phyloP scores from a whole-genome alignment of 2,113 vertebrate genomes.

The Campylorhamphus procurvoides region DNA sequence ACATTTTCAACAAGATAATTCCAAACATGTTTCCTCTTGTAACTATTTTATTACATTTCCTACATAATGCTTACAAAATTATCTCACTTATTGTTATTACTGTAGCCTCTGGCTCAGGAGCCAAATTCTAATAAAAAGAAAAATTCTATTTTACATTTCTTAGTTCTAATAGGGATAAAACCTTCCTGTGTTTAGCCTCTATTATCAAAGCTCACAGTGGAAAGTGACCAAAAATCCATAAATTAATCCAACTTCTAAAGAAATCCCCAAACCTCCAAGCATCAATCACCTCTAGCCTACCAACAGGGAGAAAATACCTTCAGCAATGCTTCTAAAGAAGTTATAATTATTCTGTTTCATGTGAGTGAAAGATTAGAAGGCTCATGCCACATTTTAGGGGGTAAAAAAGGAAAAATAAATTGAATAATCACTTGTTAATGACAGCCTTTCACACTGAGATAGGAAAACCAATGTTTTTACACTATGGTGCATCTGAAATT shows the following conservation, averaged over 20 bases:
- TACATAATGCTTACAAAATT: constrained; percentile 60
- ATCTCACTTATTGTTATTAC: constrained; percentile 33
- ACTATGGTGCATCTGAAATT: neutral
- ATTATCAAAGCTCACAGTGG: neutral
- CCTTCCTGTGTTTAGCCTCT: neutral
- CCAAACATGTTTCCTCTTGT: constrained; percentile 36
- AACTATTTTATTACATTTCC: constrained; percentile 58
- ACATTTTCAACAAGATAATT: constrained; percentile 45
- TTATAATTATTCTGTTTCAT: constrained; percentile 12
- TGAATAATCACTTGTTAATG: constrained; percentile 20
- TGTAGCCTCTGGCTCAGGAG: constrained; percentile 13
- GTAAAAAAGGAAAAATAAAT: neutral
- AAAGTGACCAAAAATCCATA: constrained; percentile 13
- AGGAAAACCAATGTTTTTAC: neutral
- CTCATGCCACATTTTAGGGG: neutral
- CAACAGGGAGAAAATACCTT: constrained; percentile 13
- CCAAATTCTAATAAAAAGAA: constrained; percentile 50
- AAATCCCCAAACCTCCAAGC: neutral
- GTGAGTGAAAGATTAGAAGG: neutral
- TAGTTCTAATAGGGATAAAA: constrained; percentile 2
- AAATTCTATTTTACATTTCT: constrained; percentile 1
- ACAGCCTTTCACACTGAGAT: neutral
- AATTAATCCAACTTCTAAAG: neutral
- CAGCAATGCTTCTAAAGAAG: neutral
- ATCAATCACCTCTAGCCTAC: neutral